Evolutionary conservation across 2,888 invertebrate species (phyloP).

Genomic region (Amphimallon solstitiale): DNA sequence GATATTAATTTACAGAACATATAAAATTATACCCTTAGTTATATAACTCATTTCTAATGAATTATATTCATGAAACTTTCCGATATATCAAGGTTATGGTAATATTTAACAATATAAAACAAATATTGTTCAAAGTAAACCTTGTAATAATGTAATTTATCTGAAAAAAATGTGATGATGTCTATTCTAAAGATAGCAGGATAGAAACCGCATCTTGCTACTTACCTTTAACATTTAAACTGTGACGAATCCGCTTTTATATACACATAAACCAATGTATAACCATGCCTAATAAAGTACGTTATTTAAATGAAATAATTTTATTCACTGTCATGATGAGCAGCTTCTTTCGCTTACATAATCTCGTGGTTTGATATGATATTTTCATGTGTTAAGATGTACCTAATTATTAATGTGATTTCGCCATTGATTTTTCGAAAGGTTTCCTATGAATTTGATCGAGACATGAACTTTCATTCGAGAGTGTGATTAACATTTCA

Average conservation of each 20-base stretch:
- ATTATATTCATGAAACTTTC: too few relatives aligned
- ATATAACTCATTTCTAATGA: too few relatives aligned
- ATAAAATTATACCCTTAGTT: too few relatives aligned
- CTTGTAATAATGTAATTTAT: neutral
- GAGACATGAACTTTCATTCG: too few relatives aligned
- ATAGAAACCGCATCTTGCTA: neutral
- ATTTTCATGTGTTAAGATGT: neutral
- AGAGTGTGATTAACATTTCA: too few relatives aligned
- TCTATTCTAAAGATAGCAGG: conserved; percentile 4
- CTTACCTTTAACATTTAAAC: conserved; percentile 17
- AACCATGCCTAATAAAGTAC: neutral
- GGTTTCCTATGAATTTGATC: too few relatives aligned
- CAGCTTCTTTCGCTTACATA: conserved; percentile 3
- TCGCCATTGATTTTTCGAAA: neutral
- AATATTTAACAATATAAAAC: too few relatives aligned
- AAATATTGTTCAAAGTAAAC: neutral
- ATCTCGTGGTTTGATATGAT: neutral
- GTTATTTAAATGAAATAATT: neutral
- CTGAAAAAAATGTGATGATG: conserved; percentile 6
- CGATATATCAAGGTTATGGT: too few relatives aligned
- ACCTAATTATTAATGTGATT: neutral
- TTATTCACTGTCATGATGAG: conserved; percentile 8
- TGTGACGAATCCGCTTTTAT: neutral
- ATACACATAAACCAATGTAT: neutral
- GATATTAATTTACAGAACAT: too few relatives aligned